phyloP scores from a whole-genome alignment of 2,113 vertebrate genomes.

The Syngnathoides biaculeatus region DNA sequence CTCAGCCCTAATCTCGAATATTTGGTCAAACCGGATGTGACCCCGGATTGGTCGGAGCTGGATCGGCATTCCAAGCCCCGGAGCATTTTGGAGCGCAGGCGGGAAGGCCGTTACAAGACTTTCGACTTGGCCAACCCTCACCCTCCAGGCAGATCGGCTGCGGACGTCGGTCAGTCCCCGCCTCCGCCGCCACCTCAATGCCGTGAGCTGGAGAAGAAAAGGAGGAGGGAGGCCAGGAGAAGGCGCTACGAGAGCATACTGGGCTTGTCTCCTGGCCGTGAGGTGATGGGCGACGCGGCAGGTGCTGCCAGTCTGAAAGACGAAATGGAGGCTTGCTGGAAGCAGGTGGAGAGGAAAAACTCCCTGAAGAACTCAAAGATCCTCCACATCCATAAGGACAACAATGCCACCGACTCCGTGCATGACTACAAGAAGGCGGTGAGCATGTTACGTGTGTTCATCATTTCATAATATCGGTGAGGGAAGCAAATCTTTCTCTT shows the following conservation, averaged over 20 bases:
- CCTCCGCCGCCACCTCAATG: conserved; percentile 20
- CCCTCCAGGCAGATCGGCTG: not conserved
- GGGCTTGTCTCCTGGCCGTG: conserved; percentile 37
- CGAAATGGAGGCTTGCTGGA: conserved; percentile 67
- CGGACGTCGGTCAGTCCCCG: not conserved
- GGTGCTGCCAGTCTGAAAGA: conserved; percentile 32
- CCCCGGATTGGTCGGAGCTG: conserved; percentile 52
- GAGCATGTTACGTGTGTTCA: conserved; percentile 12
- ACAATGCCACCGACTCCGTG: conserved; percentile 29
- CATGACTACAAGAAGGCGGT: conserved; percentile 54
- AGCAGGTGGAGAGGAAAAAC: conserved; percentile 58
- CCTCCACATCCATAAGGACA: conserved; percentile 32
- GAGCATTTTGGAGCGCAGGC: conserved; percentile 29
- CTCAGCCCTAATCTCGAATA: not conserved
- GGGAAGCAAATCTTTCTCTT: not conserved
- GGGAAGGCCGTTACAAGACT: conserved; percentile 49
- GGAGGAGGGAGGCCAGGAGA: conserved; percentile 62
- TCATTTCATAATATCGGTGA: not conserved
- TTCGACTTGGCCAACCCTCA: conserved; percentile 63
- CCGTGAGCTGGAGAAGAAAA: conserved; percentile 47
- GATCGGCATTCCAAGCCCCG: conserved; percentile 24
- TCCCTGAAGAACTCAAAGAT: conserved; percentile 41
- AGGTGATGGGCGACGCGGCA: not conserved
- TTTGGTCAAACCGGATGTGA: conserved; percentile 52
- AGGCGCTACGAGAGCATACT: conserved; percentile 60